Evolutionary conservation across 1,140 invertebrate species (phyloP).

Genomic region (Meteorus sp.): DNA sequence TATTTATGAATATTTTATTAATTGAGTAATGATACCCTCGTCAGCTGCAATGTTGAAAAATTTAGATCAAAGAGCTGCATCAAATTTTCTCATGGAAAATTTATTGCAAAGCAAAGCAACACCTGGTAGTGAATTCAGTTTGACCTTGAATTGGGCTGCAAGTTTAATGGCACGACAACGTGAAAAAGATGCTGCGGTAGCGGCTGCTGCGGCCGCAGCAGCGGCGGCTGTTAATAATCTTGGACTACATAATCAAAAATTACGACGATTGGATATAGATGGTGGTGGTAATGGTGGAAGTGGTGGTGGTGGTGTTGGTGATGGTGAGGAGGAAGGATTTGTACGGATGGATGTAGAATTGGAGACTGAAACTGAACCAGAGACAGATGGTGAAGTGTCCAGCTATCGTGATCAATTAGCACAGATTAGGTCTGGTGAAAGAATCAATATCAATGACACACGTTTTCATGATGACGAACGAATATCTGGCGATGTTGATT

Average conservation of each 20-base stretch:
- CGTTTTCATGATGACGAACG: constrained; percentile 12
- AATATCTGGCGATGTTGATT: neutral
- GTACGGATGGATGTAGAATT: constrained; percentile 17
- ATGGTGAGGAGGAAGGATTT: constrained; percentile 12
- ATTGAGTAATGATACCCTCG: constrained; percentile 43
- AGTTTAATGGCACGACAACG: constrained; percentile 50
- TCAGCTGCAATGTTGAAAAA: constrained; percentile 58
- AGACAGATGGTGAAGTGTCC: constrained; percentile 17
- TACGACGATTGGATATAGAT: too few species aligned
- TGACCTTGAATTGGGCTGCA: constrained; percentile 54
- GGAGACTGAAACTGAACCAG: constrained; percentile 20
- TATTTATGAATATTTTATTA: neutral
- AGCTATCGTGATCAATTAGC: constrained; percentile 7
- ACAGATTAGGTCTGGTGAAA: neutral
- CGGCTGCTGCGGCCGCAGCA: constrained; percentile 25
- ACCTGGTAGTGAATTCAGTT: constrained; percentile 44
- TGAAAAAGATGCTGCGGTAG: constrained; percentile 47
- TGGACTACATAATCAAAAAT: constrained; percentile 1
- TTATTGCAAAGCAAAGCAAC: constrained; percentile 57
- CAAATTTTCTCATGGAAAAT: constrained; percentile 62
- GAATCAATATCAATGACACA: constrained; percentile 1
- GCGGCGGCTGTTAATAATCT: constrained; percentile 17
- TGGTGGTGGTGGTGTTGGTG: constrained; percentile 1
- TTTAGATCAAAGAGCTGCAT: constrained; percentile 54
- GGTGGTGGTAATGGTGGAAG: neutral